These are phyloP conservation scores for Trichechus manatus DNA, from an alignment of 2,113 vertebrate species.

Conservation along the genomic window DNA sequence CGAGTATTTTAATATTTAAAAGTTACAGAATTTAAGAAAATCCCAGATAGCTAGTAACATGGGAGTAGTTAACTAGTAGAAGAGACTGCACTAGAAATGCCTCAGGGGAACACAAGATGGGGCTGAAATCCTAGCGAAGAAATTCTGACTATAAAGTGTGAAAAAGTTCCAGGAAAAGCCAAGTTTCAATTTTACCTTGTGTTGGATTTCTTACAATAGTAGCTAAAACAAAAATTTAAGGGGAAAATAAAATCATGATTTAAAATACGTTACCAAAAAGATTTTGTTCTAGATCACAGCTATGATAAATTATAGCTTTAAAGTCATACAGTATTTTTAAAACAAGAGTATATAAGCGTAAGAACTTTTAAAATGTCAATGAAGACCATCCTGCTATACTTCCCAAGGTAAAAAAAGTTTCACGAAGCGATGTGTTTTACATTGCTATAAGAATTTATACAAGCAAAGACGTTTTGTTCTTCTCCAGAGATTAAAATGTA, in stretches of 20 bases:
- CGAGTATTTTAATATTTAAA: constrained; percentile 44
- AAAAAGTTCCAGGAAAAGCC: not conserved
- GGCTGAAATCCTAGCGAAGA: constrained; percentile 13
- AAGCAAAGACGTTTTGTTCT: not conserved
- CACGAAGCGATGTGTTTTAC: not conserved
- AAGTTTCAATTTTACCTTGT: constrained; percentile 35
- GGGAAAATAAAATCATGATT: constrained; percentile 11
- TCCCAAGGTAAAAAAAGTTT: not conserved
- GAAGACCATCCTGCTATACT: not conserved
- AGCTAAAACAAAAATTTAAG: constrained; percentile 12
- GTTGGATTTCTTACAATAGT: not conserved
- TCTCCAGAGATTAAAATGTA: not conserved
- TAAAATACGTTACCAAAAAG: constrained; percentile 39
- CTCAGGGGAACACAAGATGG: not conserved
- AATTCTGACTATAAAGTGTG: not conserved
- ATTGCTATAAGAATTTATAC: not conserved
- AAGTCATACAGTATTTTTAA: not conserved
- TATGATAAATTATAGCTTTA: not conserved
- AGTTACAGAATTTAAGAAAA: constrained; percentile 36
- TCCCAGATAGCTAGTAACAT: not conserved
- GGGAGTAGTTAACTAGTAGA: constrained; percentile 10
- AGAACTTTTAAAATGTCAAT: not conserved
- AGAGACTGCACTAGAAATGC: not conserved
- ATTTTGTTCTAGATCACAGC: not conserved
- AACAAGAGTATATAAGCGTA: not conserved